Conservation (phyloP, 2,797 vertebrate species). For the Urophycis tenuis region DNA sequence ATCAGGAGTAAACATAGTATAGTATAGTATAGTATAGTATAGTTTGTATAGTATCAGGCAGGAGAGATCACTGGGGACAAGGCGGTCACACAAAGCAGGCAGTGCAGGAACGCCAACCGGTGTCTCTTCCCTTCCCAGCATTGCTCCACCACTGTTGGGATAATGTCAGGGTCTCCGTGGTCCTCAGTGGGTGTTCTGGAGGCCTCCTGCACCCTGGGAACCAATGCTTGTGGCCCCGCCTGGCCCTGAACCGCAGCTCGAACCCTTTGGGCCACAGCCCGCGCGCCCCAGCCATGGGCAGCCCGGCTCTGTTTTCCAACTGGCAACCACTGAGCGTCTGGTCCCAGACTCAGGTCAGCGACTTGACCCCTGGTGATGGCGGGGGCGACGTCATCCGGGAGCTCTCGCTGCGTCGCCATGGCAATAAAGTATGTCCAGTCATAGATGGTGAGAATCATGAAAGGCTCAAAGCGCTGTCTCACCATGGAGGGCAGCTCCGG, state of each 20-base stretch:
- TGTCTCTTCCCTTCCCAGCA: conserved; percentile 19
- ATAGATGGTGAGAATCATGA: conserved; percentile 46
- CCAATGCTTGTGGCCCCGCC: not conserved
- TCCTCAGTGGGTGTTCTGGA: conserved; percentile 13
- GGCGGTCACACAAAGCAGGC: not conserved
- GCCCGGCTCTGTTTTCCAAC: not conserved
- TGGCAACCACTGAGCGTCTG: not conserved
- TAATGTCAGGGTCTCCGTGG: conserved; percentile 31
- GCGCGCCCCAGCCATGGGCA: not conserved
- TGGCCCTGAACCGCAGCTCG: not conserved
- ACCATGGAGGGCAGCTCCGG: conserved; percentile 14
- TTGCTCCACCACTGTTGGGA: conserved; percentile 35
- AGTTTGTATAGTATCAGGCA: no score
- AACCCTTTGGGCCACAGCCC: not conserved
- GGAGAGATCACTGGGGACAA: not conserved
- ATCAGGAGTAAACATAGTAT: not conserved
- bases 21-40: no score
- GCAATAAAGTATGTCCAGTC: conserved; percentile 45
- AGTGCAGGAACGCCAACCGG: conserved; percentile 10
- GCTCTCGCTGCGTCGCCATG: conserved; percentile 39
- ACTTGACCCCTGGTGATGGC: conserved; percentile 15
- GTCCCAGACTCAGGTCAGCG: conserved; percentile 32
- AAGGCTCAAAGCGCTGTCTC: conserved; percentile 25
- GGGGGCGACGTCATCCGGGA: conserved; percentile 56
- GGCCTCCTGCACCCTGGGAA: conserved; percentile 49